Base-by-base conservation (phyloP, 2,797 vertebrate species). In the Leptoclinus maculatus region DNA sequence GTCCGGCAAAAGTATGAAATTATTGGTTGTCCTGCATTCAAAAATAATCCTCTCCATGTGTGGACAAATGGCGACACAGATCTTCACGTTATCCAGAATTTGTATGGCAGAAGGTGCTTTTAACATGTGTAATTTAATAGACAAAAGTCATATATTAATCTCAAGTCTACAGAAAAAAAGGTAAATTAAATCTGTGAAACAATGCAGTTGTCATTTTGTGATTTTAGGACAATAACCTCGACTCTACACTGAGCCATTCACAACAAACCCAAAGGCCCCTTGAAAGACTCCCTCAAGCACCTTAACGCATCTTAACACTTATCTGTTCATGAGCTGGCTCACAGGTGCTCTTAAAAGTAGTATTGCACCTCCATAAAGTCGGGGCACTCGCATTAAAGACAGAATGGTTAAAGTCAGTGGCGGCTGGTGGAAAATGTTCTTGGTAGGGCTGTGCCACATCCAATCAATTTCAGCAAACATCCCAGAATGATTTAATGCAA, bases 341-440 rank as follows among this genome's bases (percentile, higher is more conserved):
- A 66, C 7, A 36, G 54, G 63, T 38, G 34, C 58, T 71, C 53
- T 81, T 66, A 63, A 87, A 71, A 70, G 27, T 38, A 64, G 7
- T 38, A 45, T 38, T 63, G 53, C 57, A 66, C 63, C 34, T 82
- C 25, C 32, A 68, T 36, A 66, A 81, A 65, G 34, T 56, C n/a
- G 0, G 10, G 62, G 29, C 43, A 68, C 62, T 74, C 51, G 27
- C 10, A 57, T 68, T 53, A 65, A 65, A 67, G 80, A 68, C 14
- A 54, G n/a, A 75, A 60, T 2, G 14, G 2, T 32, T 19, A 17
- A 57, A 76, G 70, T 57, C n/a, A n/a, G n/a, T n/a, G n/a, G n/a
- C n/a, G n/a, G n/a, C n/a, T n/a, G n/a, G n/a, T n/a, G n/a, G n/a
- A n/a, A n/a, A n/a, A n/a, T n/a, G n/a, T n/a, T n/a, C n/a, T n/a